Evolutionary conservation across 2,113 vertebrate genomes (phyloP).

Genomic region (Prunella himalayana): DNA sequence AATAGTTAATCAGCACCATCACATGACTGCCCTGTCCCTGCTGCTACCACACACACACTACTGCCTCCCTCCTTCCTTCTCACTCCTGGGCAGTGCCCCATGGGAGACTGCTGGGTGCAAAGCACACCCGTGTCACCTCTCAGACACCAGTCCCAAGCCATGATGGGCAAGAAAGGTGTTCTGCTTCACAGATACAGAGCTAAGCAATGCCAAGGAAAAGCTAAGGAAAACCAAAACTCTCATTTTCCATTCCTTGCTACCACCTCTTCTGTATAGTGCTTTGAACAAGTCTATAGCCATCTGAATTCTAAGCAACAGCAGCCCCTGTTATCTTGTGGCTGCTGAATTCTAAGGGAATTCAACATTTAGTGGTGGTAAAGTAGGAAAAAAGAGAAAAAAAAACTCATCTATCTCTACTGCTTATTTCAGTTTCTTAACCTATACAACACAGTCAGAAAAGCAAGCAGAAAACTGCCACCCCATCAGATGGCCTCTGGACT

Average conservation of each 20-base stretch:
- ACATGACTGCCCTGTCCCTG: not conserved
- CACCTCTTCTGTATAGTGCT: not conserved
- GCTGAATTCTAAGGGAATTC: not conserved
- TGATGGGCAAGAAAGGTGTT: not conserved
- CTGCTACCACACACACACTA: not conserved
- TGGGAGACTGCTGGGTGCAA: not conserved
- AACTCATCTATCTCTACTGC: not conserved
- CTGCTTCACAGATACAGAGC: not conserved
- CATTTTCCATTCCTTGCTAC: not conserved
- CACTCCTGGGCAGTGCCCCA: not conserved
- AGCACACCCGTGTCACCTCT: not conserved
- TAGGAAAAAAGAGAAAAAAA: not conserved
- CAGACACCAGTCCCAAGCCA: not conserved
- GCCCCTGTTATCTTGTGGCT: not conserved
- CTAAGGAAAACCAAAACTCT: not conserved
- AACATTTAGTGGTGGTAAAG: accelerated
- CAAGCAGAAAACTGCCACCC: not conserved
- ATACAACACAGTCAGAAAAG: not conserved
- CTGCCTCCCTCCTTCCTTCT: not conserved
- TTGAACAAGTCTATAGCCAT: not conserved
- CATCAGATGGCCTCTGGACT: not conserved
- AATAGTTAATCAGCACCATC: not conserved
- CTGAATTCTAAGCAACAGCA: not conserved
- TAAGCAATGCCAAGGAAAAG: not conserved
- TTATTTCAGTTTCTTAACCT: not conserved